A percentile compares a stretch with the other conserved stretches of the same genome.
These are phyloP conservation scores for Erpetoichthys calabaricus DNA, from an alignment of 2,797 vertebrate genomes.

Conservation along the genomic window DNA sequence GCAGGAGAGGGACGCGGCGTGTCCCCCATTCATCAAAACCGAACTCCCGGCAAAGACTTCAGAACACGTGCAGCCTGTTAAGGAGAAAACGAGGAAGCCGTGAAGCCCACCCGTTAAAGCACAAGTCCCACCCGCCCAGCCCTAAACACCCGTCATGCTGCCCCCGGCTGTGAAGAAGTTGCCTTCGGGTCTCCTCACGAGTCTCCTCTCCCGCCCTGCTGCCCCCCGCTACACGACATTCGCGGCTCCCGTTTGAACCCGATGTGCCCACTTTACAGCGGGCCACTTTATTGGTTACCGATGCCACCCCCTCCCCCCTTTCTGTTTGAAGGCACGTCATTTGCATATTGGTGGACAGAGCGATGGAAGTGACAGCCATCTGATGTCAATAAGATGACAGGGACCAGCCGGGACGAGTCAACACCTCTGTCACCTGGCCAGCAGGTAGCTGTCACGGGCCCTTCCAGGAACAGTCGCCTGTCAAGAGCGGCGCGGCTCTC, in stretches of 20 bases:
- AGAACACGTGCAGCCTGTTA: slow-evolving; percentile 28
- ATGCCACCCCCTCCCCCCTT: too few species aligned
- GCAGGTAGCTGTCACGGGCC: slow-evolving; percentile 9
- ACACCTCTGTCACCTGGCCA: slow-evolving; percentile 10
- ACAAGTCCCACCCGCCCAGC: too few species aligned
- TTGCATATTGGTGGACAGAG: not conserved
- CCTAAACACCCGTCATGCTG: too few species aligned
- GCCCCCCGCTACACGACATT: too few species aligned
- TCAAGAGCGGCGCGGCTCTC: slow-evolving; percentile 7
- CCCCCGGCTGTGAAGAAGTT: too few species aligned
- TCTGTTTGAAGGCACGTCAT: not conserved
- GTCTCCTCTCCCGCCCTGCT: too few species aligned
- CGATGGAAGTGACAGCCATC: slow-evolving; percentile 4
- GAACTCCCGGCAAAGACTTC: slow-evolving; percentile 48
- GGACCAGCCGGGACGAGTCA: slow-evolving; percentile 6
- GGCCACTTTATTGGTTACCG: too few species aligned
- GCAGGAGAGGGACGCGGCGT: slow-evolving; percentile 45
- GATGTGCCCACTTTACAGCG: too few species aligned
- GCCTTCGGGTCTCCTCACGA: too few species aligned
- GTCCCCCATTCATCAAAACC: slow-evolving; percentile 58
- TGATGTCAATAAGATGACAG: slow-evolving; percentile 13
- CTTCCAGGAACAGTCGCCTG: slow-evolving; percentile 11
- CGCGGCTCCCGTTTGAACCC: too few species aligned
- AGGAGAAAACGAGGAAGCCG: slow-evolving; percentile 22
- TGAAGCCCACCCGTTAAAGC: too few species aligned